Conservation (phyloP, 2,797 vertebrate genomes). For the Lemur catta region DNA sequence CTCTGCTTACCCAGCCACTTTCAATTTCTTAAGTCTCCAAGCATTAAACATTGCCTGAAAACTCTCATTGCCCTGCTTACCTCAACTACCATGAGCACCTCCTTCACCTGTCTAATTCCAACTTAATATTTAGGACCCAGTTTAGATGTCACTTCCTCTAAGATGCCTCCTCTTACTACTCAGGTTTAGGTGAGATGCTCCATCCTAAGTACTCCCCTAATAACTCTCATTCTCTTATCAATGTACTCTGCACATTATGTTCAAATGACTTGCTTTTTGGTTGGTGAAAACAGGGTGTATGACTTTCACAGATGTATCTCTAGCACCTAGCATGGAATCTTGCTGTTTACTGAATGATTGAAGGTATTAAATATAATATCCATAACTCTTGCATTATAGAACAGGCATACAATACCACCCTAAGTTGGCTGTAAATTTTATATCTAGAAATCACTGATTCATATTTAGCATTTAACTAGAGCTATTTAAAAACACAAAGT, state of each 20-base stretch:
- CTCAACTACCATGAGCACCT: not conserved
- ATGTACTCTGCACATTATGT: not conserved
- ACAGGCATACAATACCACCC: not conserved
- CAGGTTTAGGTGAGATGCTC: not conserved
- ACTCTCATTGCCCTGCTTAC: not conserved
- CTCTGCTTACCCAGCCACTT: not conserved
- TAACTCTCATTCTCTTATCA: not conserved
- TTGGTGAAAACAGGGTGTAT: not conserved
- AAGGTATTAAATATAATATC: not conserved
- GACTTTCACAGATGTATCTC: not conserved
- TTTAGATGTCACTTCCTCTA: constrained; percentile 19
- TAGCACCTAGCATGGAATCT: not conserved
- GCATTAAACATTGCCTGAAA: constrained; percentile 9
- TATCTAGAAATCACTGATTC: not conserved
- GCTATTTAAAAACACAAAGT: constrained; percentile 29
- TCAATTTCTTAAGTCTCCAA: not conserved
- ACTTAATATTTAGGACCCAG: not conserved
- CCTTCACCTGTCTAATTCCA: not conserved
- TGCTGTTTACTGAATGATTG: not conserved
- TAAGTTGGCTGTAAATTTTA: not conserved
- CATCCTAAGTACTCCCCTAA: not conserved
- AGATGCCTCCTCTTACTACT: not conserved
- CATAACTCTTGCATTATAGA: not conserved
- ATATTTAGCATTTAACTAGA: constrained; percentile 35
- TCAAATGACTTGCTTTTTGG: not conserved